Base-by-base conservation (phyloP, 2,113 vertebrate species). In the Elachura formosa region DNA sequence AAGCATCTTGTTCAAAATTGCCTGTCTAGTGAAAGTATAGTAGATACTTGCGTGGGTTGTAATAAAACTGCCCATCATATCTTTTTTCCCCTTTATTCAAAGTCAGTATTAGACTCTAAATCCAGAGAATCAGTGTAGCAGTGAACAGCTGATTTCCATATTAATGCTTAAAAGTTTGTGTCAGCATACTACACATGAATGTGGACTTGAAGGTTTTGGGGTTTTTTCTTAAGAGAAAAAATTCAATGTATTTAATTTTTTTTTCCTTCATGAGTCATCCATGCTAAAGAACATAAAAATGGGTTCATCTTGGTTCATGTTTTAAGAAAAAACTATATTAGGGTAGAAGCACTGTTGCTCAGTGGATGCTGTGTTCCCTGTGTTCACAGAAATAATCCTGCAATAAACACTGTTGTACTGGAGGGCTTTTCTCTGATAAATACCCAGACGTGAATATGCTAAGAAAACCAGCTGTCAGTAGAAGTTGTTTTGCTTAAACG, bases 381-480 rank as follows among this genome's bases (percentile, higher is more conserved):
- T 87, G 95, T 96, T 97, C 95, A 91, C 84, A 93, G 88, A 97
- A 91, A 95, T 98, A 97, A 98, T 97, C 96, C 95, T 91, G 62
- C 94, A 94, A 93, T 97, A 98, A 98, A 98, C 97, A 98, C 80
- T 97, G 83, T 95, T 90, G 94, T 97, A 80, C 96, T 97, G 76
- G 87, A 97, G 78, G 78, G 79, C 76, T 94, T 93, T 89, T 75
- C 81, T 97, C 89, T 95, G 87, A 95, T 98, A 97, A 97, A 97
- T 97, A 97, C 16, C 12, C 49, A 21, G 87, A 96, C 62, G 43
- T 93, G 82, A 91, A 87, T 97, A 88, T 91, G 89, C 89, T 96
- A 83, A 96, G 96, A 96, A 96, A 96, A 84, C 92, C 96, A 97
- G 97, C 97, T 97, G 97, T 96, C 96, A 93, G 81, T 84, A 93